Percentiles rank a stretch among this genome's conserved stretches.
These are phyloP conservation scores for Julus scanicus DNA, from an alignment of 2,888 invertebrate species.

Conservation along the genomic window DNA sequence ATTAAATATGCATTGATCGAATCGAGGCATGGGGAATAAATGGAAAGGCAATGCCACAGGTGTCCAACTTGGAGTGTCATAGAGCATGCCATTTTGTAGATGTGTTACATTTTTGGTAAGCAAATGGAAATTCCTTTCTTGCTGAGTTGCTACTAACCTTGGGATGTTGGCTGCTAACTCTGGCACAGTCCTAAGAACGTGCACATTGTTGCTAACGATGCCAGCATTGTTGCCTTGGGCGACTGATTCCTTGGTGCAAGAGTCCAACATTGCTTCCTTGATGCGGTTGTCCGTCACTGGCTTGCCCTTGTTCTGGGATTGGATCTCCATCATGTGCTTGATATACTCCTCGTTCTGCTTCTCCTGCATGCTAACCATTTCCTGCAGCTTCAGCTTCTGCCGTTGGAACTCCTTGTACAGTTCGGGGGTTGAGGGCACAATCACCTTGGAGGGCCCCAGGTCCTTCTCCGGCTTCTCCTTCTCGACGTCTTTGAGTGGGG, in stretches of 20 bases:
- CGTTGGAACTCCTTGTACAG: constrained; percentile 83
- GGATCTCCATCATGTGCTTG: constrained; percentile 48
- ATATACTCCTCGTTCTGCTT: constrained; percentile 69
- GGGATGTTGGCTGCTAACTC: not conserved
- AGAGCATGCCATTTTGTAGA: no score
- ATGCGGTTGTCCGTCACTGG: constrained; percentile 49
- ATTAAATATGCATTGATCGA: not conserved
- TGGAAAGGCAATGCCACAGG: not conserved
- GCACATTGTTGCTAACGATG: not conserved
- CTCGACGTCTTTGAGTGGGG: constrained; percentile 60
- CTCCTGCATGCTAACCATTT: constrained; percentile 71
- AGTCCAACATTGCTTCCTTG: constrained; percentile 53
- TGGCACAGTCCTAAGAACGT: not conserved
- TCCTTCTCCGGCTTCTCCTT: constrained; percentile 63
- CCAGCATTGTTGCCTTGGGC: not conserved
- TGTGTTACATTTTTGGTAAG: no score
- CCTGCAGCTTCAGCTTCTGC: constrained; percentile 76
- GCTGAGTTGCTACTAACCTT: not conserved
- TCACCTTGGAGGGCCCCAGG: constrained; percentile 62
- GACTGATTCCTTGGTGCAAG: not conserved
- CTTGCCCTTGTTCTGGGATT: not conserved
- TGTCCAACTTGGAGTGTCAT: no score
- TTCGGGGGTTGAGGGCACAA: constrained; percentile 70
- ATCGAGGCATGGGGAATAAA: not conserved
- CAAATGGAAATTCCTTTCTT: no score